A percentile compares a stretch with the other conserved stretches of the same genome.
These are phyloP conservation scores for Parauchenoglanis punctatus DNA, from an alignment of 2,797 vertebrate genomes.

Conservation along the genomic window DNA sequence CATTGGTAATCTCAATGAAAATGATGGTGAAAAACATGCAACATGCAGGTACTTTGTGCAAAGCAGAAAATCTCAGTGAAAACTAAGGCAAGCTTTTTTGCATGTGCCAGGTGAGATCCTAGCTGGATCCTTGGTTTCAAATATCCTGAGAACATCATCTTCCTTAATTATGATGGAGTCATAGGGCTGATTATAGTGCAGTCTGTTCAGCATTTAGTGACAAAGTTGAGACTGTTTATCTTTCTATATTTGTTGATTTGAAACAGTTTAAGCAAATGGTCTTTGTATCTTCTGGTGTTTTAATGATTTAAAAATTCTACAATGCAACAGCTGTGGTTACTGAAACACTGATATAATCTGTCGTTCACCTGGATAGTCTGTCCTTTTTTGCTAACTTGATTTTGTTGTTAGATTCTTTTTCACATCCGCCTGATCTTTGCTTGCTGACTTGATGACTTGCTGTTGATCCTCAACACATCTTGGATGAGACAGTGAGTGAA, in stretches of 20 bases:
- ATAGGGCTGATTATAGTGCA: not conserved
- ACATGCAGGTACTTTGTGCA: not conserved
- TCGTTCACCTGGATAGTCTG: not conserved
- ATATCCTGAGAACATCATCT: not conserved
- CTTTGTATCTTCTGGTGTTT: not conserved
- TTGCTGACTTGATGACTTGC: not conserved
- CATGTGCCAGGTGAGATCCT: not conserved
- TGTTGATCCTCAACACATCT: not conserved
- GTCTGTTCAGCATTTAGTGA: not conserved
- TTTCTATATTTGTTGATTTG: not conserved
- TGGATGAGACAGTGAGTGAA: not conserved
- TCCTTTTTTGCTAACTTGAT: not conserved
- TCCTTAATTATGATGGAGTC: not conserved
- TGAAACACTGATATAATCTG: not conserved
- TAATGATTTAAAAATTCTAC: not conserved
- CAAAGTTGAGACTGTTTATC: not conserved
- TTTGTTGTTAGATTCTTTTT: not conserved
- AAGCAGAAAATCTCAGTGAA: not conserved
- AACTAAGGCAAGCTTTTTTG: not conserved
- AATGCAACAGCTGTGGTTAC: not conserved
- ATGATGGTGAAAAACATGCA: not conserved
- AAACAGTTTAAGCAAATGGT: not conserved
- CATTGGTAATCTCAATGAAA: not conserved
- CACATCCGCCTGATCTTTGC: not conserved
- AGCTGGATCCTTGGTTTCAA: not conserved